These are phyloP conservation scores for Halyomorpha halys DNA, from an alignment of 1,140 invertebrate genomes.

Conservation along the genomic window DNA sequence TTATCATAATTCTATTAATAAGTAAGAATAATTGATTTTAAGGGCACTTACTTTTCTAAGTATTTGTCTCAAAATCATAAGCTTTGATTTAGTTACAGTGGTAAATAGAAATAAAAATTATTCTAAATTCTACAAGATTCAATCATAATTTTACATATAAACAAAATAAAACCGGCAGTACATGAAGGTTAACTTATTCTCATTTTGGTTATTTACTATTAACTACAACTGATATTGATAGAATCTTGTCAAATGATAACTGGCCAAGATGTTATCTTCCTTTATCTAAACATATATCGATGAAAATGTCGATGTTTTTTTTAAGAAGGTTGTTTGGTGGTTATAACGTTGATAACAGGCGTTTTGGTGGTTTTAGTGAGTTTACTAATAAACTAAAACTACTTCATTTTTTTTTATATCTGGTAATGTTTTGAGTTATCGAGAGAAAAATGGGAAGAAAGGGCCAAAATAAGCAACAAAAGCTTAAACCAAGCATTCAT, in stretches of 20 bases:
- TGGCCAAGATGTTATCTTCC: background rate
- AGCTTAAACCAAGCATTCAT: background rate
- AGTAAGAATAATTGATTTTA: too few relatives aligned
- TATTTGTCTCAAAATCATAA: too few relatives aligned
- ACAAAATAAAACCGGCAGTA: background rate
- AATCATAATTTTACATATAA: too few relatives aligned
- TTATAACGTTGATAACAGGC: background rate
- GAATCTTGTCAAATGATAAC: background rate
- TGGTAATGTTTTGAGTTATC: background rate
- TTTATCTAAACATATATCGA: background rate
- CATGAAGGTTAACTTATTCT: background rate
- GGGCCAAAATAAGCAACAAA: constrained; percentile 4
- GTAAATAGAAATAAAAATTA: too few relatives aligned
- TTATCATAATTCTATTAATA: too few relatives aligned
- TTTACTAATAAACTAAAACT: background rate
- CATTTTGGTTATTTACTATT: background rate
- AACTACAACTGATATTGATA: background rate
- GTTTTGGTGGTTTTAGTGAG: background rate
- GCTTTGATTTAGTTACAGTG: too few relatives aligned
- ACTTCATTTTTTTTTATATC: background rate
- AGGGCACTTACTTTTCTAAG: too few relatives aligned
- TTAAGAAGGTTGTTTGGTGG: background rate
- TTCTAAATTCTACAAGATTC: too few relatives aligned
- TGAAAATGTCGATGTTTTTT: too few relatives aligned
- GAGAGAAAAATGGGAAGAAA: constrained; percentile 1